Evolutionary conservation across 1,140 invertebrate species (phyloP).

Genomic region (Pentalonia nigronervosa): DNA sequence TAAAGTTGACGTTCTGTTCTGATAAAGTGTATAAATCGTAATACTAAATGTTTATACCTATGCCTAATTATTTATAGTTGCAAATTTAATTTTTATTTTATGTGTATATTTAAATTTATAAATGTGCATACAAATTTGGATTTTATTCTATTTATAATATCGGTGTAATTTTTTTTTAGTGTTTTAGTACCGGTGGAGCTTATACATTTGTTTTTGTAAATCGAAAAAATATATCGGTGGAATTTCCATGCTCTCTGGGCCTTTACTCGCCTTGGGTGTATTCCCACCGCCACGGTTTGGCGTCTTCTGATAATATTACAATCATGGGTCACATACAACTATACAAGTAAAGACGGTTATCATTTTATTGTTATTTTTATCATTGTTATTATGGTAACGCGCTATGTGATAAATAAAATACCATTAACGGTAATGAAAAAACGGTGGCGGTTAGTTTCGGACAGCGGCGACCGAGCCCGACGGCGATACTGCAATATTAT

Average conservation of each 20-base stretch:
- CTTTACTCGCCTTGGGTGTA: no score
- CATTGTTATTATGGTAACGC: background rate
- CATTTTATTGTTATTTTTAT: background rate
- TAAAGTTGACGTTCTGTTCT: background rate
- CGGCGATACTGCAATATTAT: background rate
- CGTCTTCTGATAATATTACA: background rate
- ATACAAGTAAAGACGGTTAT: background rate
- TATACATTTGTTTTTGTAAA: no score
- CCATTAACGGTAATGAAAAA: background rate
- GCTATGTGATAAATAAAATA: background rate
- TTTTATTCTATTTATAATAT: background rate
- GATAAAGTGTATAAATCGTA: background rate
- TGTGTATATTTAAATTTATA: no score
- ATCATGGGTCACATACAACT: background rate
- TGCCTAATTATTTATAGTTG: background rate
- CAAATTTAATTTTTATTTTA: background rate
- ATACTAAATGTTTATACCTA: background rate
- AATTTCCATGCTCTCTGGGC: background rate
- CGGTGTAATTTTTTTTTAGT: no score
- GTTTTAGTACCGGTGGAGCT: no score
- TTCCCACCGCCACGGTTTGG: background rate
- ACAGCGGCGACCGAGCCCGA: background rate
- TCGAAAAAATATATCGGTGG: background rate
- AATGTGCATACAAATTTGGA: no score
- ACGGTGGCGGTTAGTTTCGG: background rate